Conservation (phyloP, 2,113 vertebrate species). For the Caranx melampygus region DNA sequence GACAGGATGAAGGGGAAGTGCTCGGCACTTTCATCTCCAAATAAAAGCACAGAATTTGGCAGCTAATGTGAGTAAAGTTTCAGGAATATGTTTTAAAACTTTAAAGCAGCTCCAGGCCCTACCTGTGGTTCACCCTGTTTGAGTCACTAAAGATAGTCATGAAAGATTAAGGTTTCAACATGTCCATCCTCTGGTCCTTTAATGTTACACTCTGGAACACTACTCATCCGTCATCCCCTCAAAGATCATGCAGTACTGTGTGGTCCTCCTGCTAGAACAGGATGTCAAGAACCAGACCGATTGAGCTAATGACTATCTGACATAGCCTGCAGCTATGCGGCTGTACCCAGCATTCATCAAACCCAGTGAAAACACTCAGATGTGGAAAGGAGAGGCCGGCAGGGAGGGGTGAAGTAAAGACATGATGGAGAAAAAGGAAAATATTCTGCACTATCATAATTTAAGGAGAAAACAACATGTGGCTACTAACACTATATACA, state of each 20-base stretch:
- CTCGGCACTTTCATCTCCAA: conserved; percentile 41
- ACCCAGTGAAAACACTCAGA: conserved; percentile 61
- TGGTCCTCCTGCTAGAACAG: conserved; percentile 67
- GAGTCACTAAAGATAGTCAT: conserved; percentile 49
- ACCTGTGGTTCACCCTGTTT: conserved; percentile 55
- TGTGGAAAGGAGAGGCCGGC: conserved; percentile 61
- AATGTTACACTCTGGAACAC: conserved; percentile 61
- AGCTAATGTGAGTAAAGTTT: conserved; percentile 17
- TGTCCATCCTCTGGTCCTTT: conserved; percentile 51
- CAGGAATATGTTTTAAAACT: conserved; percentile 39
- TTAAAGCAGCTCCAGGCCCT: conserved; percentile 54
- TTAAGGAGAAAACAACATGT: conserved; percentile 36
- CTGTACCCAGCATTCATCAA: conserved; percentile 64
- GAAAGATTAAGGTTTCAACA: conserved; percentile 57
- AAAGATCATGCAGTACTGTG: conserved; percentile 67
- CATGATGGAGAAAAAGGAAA: conserved; percentile 28
- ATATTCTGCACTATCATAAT: conserved; percentile 19
- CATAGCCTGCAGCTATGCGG: conserved; percentile 60
- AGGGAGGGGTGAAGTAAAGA: conserved; percentile 33
- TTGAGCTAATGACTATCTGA: conserved; percentile 70
- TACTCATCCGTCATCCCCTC: conserved; percentile 65
- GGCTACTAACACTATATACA: conserved; percentile 26
- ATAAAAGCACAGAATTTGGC: conserved; percentile 14
- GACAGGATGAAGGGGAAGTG: conserved; percentile 19
- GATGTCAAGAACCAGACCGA: conserved; percentile 58